Evolutionary conservation across 2,888 invertebrate genomes (phyloP).

Genomic region (Malthinus seriepunctatus): DNA sequence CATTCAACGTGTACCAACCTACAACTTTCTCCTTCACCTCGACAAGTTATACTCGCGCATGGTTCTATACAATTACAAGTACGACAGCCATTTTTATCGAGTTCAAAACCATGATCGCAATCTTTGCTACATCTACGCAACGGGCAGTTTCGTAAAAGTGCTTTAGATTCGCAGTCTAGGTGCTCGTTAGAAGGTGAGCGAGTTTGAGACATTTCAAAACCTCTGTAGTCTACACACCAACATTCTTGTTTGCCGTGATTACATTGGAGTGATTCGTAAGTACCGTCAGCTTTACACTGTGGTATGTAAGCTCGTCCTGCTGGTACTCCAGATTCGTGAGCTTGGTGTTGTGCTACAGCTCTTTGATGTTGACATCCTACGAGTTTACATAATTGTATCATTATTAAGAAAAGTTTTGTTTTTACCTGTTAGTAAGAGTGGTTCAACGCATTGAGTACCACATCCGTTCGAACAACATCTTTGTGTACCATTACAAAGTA

Average conservation of each 20-base stretch:
- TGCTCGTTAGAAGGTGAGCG: constrained; percentile 52
- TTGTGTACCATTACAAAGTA: constrained; percentile 69
- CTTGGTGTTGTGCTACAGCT: constrained; percentile 61
- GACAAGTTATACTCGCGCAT: constrained; percentile 73
- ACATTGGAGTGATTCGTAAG: constrained; percentile 74
- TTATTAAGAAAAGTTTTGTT: not conserved
- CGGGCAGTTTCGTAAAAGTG: constrained; percentile 54
- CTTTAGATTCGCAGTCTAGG: constrained; percentile 53
- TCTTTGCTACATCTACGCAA: constrained; percentile 56
- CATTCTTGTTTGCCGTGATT: constrained; percentile 68
- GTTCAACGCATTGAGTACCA: constrained; percentile 78
- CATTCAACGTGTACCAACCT: constrained; percentile 68
- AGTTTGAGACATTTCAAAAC: constrained; percentile 75
- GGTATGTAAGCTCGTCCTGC: constrained; percentile 77
- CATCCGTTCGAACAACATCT: constrained; percentile 89
- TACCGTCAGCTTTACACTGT: constrained; percentile 70
- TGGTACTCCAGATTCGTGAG: constrained; percentile 73
- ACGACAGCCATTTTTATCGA: constrained; percentile 70
- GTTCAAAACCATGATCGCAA: constrained; percentile 67
- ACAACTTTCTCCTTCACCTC: constrained; percentile 67
- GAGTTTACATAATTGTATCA: not conserved
- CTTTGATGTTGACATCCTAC: constrained; percentile 69
- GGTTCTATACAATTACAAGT: constrained; percentile 77
- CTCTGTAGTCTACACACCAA: constrained; percentile 81
- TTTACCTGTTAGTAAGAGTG: constrained; percentile 67